Conservation (phyloP, 1,140 invertebrate species). For the Harlomillsia oculata region DNA sequence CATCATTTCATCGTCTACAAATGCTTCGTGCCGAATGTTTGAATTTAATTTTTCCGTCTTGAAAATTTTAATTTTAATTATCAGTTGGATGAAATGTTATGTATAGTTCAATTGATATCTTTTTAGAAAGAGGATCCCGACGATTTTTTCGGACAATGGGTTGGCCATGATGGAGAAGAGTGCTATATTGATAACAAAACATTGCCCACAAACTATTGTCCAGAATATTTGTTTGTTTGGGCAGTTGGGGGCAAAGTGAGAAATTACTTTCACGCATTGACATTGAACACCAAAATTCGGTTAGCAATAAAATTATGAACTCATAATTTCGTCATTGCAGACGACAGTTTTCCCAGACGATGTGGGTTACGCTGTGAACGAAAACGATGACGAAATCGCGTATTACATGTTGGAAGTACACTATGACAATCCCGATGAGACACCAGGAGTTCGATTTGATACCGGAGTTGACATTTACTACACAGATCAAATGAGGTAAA, state of each 20-base stretch:
- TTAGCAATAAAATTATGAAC: neutral
- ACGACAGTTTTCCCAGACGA: slow-evolving; percentile 11
- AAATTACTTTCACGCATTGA: neutral
- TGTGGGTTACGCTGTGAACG: slow-evolving; percentile 3
- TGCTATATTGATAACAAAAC: neutral
- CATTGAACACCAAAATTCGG: neutral
- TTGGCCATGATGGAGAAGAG: neutral
- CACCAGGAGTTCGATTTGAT: neutral
- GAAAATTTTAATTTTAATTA: no score
- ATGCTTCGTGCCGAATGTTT: slow-evolving; percentile 11
- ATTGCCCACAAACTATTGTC: neutral
- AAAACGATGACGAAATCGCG: neutral
- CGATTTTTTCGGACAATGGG: slow-evolving; percentile 10
- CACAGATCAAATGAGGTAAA: slow-evolving; percentile 1
- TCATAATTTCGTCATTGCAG: neutral
- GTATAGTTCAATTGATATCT: no score
- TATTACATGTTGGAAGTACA: slow-evolving; percentile 24
- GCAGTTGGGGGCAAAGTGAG: slow-evolving; percentile 11
- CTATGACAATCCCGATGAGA: slow-evolving; percentile 20
- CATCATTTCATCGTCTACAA: slow-evolving; percentile 20
- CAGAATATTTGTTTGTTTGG: slow-evolving; percentile 9
- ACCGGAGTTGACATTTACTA: slow-evolving; percentile 12
- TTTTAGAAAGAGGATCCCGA: slow-evolving; percentile 1
- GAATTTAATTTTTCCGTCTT: no score
- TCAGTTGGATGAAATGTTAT: no score